These are phyloP conservation scores for Dichetophora obliterata DNA, from an alignment of 2,888 invertebrate genomes.

Conservation along the genomic window DNA sequence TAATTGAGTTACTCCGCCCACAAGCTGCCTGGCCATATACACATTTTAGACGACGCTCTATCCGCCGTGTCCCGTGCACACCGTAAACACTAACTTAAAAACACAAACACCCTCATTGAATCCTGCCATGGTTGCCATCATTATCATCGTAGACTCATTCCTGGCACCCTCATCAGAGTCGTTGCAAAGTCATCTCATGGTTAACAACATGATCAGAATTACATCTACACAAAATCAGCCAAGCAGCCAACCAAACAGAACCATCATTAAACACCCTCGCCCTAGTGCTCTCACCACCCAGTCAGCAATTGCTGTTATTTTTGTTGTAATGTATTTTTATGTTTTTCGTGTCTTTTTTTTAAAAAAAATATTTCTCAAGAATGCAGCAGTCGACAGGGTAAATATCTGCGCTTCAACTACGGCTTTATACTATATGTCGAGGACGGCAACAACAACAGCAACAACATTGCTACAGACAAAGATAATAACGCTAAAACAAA, in stretches of 20 bases:
- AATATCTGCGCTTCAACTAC: conserved; percentile 5
- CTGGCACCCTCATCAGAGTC: conserved; percentile 2
- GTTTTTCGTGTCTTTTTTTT: neutral
- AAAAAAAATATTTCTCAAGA: conserved; percentile 13
- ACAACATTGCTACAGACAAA: conserved; percentile 62
- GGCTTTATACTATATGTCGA: neutral
- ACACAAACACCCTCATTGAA: conserved; percentile 25
- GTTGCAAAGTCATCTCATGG: conserved; percentile 32
- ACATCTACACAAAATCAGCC: conserved; percentile 36
- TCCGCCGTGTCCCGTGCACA: neutral
- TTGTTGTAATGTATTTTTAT: conserved; percentile 4
- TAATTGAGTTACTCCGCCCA: conserved; percentile 71
- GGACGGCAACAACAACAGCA: neutral
- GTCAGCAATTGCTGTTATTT: neutral
- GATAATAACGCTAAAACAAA: conserved; percentile 66
- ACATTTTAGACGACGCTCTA: conserved; percentile 34
- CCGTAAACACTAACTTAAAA: conserved; percentile 15
- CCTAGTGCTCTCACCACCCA: neutral
- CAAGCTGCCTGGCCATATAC: conserved; percentile 44
- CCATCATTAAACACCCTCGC: conserved; percentile 35
- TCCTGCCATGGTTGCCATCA: conserved; percentile 20
- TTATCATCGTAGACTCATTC: neutral
- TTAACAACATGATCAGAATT: conserved; percentile 40
- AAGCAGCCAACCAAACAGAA: conserved; percentile 36
- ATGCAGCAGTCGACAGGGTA: neutral